Base-by-base conservation (phyloP, 2,797 vertebrate species). In the Lutjanus campechanus region DNA sequence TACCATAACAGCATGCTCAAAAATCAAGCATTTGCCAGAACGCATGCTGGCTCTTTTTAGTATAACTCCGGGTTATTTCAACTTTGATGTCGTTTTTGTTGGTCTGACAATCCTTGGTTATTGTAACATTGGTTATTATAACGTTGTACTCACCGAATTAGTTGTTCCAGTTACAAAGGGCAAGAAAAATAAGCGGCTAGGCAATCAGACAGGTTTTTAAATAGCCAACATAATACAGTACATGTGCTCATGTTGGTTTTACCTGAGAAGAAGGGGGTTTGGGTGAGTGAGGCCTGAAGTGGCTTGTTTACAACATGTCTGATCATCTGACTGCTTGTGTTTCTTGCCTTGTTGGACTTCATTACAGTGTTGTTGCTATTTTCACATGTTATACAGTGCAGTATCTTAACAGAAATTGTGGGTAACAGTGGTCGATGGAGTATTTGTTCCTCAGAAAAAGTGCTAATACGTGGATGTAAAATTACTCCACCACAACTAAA, bases 41-140 rank as follows among this genome's bases (percentile, higher is more conserved):
- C 7, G 11, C 8, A 36, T 43, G 19, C 41, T 13, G 41, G 13
- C 36, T 46, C 40, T 43, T 22, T 44, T 13, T 11, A 44, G n/a
- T 46, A 7, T 12, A 19, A 36, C n/a, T 66, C 19, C 46, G 20
- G 44, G 77, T 81, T 46, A 49, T 70, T 70, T 41, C 19, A 43
- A n/a, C 51, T 55, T 11, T 17, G 19, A 20, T 11, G 10, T 19
- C 43, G 7, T 61, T 20, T 43, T 61, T 61, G 13, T 46, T 7
- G 3, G 8, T 25, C 58, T 47, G 16, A 9, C 62, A 44, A 20
- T 63, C 36, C 25, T 46, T 29, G 46, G 0, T 50, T 1, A 36
- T 36, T 36, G 29, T 36, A 36, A 36, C 29, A 36, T 9, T 50
- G 16, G 8, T 19, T 29, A 22, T 20, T 29, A 1, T 25, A 29